Evolutionary conservation across 2,888 invertebrate genomes (phyloP), one percentile per base, ranked within the genome.

Genomic region (Ligdia adustata): DNA sequence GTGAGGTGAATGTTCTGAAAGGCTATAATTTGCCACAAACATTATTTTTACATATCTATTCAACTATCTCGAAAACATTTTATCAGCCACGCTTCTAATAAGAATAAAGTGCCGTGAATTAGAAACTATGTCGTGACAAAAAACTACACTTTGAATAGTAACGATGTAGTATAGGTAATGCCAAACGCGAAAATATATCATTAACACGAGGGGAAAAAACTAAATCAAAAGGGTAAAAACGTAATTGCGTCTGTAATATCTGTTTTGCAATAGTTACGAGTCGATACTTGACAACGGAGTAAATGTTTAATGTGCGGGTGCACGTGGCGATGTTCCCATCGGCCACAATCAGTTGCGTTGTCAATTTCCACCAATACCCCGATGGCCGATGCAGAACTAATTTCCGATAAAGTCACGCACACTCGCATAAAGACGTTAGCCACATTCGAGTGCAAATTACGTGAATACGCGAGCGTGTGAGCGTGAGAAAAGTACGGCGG

Each of bases 401-500:
- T 86, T 87, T 82, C 80, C 84, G 82, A 87, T 88, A 80, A 80
- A 83, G 52, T 53, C 44, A 49, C 60, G 31, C 75, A 72, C 75
- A 72, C 82, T 81, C 76, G 78, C 73, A 70, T 57, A 68, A 57
- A 59, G 66, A 64, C 60, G 65, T 64, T 62, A 69, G 65, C 71
- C 70, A 79, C 72, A 64, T 72, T 61, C 65, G 70, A 79, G 78
- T 80, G 78, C 79, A 81, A 82, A 87, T 82, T 82, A 79, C 72
- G 69, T 62, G 60, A 73, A 71, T 64, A 68, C 58, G 71, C 75
- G 74, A 66, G 77, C 78, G 76, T 78, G 83, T 82, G 75, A 88
- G 83, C 88, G 89, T 90, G 90, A 87, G 90, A 90, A 90, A 86
- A 80, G 76, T 80, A 79, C 84, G 70, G 73, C 77, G 81, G 78